A percentile compares a stretch with the other conserved stretches of the same genome.
Evolutionary conservation across 2,888 invertebrate genomes (phyloP).

Genomic region (Lasius fuliginosus): DNA sequence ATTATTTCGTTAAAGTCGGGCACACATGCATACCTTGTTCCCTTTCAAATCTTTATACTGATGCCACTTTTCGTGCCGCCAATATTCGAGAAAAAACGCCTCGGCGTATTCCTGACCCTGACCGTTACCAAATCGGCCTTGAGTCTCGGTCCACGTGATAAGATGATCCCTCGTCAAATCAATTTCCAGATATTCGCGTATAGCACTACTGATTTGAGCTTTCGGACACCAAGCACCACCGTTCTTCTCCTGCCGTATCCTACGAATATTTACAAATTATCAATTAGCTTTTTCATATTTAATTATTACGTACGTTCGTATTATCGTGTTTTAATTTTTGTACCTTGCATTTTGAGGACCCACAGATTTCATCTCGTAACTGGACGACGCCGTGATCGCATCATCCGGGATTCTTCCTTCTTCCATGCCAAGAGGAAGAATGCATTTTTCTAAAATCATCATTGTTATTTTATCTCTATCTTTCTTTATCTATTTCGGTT

Average conservation of each 20-base stretch:
- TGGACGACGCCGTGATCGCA: constrained; percentile 95
- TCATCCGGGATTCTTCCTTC: constrained; percentile 94
- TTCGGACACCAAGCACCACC: constrained; percentile 98
- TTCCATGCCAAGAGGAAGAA: constrained; percentile 94
- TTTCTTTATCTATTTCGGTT: not conserved
- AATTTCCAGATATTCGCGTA: constrained; percentile 94
- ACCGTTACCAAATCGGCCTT: constrained; percentile 96
- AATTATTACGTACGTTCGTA: not conserved
- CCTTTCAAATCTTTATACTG: constrained; percentile 93
- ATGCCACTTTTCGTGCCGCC: constrained; percentile 92
- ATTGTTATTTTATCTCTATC: not conserved
- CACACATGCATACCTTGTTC: constrained; percentile 88
- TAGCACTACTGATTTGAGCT: constrained; percentile 91
- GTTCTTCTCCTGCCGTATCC: constrained; percentile 94
- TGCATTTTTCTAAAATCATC: constrained; percentile 87
- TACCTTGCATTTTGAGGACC: constrained; percentile 96
- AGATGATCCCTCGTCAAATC: constrained; percentile 92
- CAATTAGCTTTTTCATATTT: not conserved
- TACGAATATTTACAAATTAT: constrained; percentile 85
- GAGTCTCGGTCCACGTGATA: constrained; percentile 95
- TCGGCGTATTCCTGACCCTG: constrained; percentile 96
- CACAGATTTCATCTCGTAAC: constrained; percentile 94
- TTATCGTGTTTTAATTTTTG: constrained; percentile 73
- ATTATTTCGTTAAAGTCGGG: not conserved
- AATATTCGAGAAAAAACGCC: constrained; percentile 94